Percentiles rank a stretch among this genome's conserved stretches.
These are phyloP conservation scores for Patiria pectinifera DNA, from an alignment of 53 echinoderm and acorn worm species.

Conservation along the genomic window DNA sequence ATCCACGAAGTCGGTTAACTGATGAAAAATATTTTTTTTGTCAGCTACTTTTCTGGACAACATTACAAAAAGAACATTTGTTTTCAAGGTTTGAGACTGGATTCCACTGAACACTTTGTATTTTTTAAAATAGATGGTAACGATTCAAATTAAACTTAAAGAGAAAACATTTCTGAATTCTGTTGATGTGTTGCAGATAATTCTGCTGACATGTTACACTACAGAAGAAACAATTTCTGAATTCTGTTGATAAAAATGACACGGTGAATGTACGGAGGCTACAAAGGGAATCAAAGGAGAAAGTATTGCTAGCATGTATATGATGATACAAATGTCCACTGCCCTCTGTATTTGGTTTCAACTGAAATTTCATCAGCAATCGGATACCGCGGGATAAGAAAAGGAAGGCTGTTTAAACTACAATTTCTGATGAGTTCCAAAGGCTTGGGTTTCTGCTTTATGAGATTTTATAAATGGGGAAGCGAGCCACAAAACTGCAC, in stretches of 20 bases:
- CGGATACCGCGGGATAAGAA: conserved; percentile 21
- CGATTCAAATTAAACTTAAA: too few species aligned
- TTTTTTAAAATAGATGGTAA: neutral
- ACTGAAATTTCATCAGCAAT: conserved; percentile 30
- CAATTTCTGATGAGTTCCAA: conserved; percentile 16
- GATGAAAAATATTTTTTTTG: too few species aligned
- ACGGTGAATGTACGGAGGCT: neutral
- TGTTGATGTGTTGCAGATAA: too few species aligned
- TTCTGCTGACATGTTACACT: too few species aligned
- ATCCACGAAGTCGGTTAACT: too few species aligned
- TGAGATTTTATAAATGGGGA: conserved; percentile 37
- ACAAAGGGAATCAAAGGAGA: neutral
- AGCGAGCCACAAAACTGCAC: conserved; percentile 18
- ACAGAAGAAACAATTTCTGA: neutral
- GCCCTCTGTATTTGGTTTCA: conserved; percentile 10
- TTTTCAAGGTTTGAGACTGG: neutral
- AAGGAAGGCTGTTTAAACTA: conserved; percentile 53
- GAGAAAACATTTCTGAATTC: too few species aligned
- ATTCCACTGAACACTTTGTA: neutral
- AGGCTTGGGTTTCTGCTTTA: conserved; percentile 37
- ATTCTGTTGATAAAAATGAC: neutral
- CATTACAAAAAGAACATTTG: too few species aligned
- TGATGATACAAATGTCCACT: neutral
- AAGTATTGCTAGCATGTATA: neutral
- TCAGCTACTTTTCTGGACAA: too few species aligned